phyloP scores from a whole-genome alignment of 2,888 invertebrate genomes.

The Phyllotreta cruciferae region DNA sequence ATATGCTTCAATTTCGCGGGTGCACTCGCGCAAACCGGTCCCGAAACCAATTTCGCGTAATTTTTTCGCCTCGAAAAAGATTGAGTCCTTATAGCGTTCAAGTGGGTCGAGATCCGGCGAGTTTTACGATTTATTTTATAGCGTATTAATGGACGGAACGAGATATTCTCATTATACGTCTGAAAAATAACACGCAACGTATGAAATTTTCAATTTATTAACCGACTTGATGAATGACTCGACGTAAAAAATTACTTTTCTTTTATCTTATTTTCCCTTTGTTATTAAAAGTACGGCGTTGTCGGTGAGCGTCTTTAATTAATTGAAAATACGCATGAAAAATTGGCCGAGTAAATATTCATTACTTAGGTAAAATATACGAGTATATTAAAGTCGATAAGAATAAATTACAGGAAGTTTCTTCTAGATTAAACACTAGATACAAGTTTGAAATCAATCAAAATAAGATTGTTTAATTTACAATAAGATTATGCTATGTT shows the following conservation, averaged over 20 bases:
- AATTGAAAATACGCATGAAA: constrained; percentile 12
- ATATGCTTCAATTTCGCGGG: background rate
- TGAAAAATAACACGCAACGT: constrained; percentile 19
- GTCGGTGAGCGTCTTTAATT: background rate
- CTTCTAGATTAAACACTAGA: too few species aligned
- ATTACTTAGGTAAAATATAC: constrained; percentile 5
- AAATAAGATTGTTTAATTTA: too few species aligned
- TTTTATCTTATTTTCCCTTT: constrained; percentile 13
- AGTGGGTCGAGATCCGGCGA: constrained; percentile 17
- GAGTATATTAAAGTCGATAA: too few species aligned
- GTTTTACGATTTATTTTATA: constrained; percentile 20
- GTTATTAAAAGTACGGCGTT: background rate
- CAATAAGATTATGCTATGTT: too few species aligned
- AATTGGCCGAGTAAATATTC: background rate
- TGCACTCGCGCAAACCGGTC: background rate
- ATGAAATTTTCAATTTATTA: constrained; percentile 25
- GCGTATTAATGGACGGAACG: constrained; percentile 20
- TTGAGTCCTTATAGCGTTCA: constrained; percentile 9
- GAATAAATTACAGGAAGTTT: background rate
- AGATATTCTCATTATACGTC: constrained; percentile 16
- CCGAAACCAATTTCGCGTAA: constrained; percentile 4
- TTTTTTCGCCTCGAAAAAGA: constrained; percentile 6
- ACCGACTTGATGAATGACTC: constrained; percentile 13
- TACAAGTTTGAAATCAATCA: too few species aligned
- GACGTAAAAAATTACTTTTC: constrained; percentile 14